Percentiles rank a stretch among this genome's conserved stretches.
These are phyloP conservation scores for Caenorhabditis virilis DNA, from an alignment of 2,888 invertebrate genomes.

Conservation along the genomic window DNA sequence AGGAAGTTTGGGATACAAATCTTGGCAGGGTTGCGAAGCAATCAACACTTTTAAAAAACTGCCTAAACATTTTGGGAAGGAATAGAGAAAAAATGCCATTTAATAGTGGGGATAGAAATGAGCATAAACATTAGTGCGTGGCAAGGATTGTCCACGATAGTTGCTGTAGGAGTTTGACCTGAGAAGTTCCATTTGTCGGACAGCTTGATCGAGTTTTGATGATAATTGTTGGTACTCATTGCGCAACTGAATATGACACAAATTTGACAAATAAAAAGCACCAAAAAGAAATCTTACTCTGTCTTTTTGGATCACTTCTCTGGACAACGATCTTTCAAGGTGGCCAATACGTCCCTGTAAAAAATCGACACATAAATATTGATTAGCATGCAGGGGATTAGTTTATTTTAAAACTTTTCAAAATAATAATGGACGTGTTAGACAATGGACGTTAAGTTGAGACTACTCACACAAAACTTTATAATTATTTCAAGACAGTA, in stretches of 20 bases:
- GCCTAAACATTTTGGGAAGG: too few relatives aligned
- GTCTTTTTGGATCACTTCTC: conserved; percentile 65
- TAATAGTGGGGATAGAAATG: conserved; percentile 68
- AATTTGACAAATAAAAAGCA: background rate
- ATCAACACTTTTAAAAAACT: too few relatives aligned
- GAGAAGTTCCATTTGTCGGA: conserved; percentile 67
- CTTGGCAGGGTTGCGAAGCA: too few relatives aligned
- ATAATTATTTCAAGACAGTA: conserved; percentile 4
- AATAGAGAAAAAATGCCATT: conserved; percentile 10
- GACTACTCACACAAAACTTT: conserved; percentile 6
- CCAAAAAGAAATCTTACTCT: conserved; percentile 51
- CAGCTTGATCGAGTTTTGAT: conserved; percentile 65
- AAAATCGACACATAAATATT: conserved; percentile 11
- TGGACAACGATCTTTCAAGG: conserved; percentile 66
- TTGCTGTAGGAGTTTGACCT: conserved; percentile 62
- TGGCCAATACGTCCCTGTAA: conserved; percentile 66
- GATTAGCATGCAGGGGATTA: too few relatives aligned
- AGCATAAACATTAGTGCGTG: conserved; percentile 65
- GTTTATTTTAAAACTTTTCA: too few relatives aligned
- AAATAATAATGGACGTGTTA: conserved; percentile 26
- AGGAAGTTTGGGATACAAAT: conserved; percentile 34
- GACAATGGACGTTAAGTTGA: conserved; percentile 12
- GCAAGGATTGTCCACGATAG: conserved; percentile 55
- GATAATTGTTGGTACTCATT: conserved; percentile 63
- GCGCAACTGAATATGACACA: conserved; percentile 58